Percentiles rank a stretch among this genome's conserved stretches.
Conservation (phyloP, 1,140 invertebrate species). For the Epicauta chinensis region DNA sequence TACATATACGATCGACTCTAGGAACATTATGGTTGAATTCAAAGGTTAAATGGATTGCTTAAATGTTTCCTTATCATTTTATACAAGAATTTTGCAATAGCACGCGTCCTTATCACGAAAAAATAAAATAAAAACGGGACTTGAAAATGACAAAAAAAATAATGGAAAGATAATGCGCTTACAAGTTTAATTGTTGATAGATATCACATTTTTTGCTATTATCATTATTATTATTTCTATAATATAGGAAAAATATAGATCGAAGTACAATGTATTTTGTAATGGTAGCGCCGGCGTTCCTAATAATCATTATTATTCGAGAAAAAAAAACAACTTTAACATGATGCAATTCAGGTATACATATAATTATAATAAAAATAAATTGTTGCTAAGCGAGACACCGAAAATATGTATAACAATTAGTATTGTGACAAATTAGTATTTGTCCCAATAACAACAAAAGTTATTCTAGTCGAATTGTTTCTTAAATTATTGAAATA, state of each 20-base stretch:
- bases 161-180: neutral
- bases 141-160: neutral
- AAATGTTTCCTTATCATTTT: constrained; percentile 16
- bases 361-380: too few relatives aligned
- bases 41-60: constrained; percentile 20
- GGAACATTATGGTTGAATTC: constrained; percentile 14
- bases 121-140: neutral
- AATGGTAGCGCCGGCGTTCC: too few relatives aligned
- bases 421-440: too few relatives aligned
- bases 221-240: neutral
- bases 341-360: too few relatives aligned
- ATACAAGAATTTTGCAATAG: constrained; percentile 20
- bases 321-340: too few relatives aligned
- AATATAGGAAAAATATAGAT: neutral
- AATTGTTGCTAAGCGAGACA: too few relatives aligned
- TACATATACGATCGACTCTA: constrained; percentile 1
- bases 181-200: neutral
- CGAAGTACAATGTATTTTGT: neutral
- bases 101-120: constrained; percentile 13
- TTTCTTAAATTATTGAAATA: too few relatives aligned
- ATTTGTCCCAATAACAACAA: too few relatives aligned
- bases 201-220: neutral
- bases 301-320: too few relatives aligned
- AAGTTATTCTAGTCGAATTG: too few relatives aligned
- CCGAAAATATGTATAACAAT: too few relatives aligned